phyloP scores from a whole-genome alignment of 1,140 invertebrate species.

The Mya arenaria region DNA sequence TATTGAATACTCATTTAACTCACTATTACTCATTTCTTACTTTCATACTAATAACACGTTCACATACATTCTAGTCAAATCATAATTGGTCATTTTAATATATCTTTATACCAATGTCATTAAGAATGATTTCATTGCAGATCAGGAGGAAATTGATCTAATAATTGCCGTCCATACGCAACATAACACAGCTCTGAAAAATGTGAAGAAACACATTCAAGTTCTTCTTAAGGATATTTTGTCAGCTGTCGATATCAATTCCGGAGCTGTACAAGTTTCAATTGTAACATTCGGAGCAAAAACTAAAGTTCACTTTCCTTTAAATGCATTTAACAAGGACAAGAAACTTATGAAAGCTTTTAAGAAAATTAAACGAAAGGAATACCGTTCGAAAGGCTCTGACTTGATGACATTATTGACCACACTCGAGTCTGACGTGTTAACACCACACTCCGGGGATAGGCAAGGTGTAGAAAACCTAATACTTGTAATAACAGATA shows the following conservation, averaged over 20 bases:
- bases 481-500: conserved; percentile 71
- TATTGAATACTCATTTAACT: too few relatives aligned
- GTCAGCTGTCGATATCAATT: conserved; percentile 57
- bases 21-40: too few relatives aligned
- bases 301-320: conserved; percentile 47
- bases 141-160: conserved; percentile 55
- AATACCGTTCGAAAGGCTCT: background rate
- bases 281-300: conserved; percentile 53
- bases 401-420: conserved; percentile 5
- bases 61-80: too few relatives aligned
- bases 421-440: conserved; percentile 36
- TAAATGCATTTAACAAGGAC: conserved; percentile 11
- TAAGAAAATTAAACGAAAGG: conserved; percentile 13
- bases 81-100: too few relatives aligned
- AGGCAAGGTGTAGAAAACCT: conserved; percentile 66
- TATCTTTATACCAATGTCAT: too few relatives aligned
- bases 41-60: too few relatives aligned
- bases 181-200: conserved; percentile 34
- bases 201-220: conserved; percentile 57
- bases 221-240: conserved; percentile 53
- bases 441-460: conserved; percentile 61
- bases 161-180: conserved; percentile 64
- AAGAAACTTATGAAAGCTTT: conserved; percentile 46
- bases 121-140: too few relatives aligned
- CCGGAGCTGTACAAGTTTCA: conserved; percentile 63